phyloP scores from a whole-genome alignment of 2,113 vertebrate genomes.

The Pandion haliaetus region DNA sequence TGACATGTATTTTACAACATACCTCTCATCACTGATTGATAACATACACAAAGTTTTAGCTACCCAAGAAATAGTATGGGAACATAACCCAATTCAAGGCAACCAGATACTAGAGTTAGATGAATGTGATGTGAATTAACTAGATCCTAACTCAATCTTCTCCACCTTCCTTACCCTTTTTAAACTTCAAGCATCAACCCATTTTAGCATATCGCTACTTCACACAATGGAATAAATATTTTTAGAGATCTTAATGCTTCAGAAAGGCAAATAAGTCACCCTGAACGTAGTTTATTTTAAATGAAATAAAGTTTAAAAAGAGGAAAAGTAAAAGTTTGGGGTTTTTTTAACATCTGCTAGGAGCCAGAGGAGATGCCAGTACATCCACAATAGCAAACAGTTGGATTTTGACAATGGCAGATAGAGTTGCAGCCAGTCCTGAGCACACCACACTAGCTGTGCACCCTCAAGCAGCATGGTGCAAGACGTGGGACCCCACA shows the following conservation, averaged over 20 bases:
- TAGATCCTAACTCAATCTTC: background rate
- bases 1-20: background rate
- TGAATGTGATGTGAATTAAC: background rate
- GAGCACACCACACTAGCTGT: background rate
- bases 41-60: background rate
- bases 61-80: background rate
- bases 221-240: background rate
- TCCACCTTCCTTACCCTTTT: background rate
- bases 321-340: background rate
- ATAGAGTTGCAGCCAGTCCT: background rate
- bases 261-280: background rate
- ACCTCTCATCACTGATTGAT: background rate
- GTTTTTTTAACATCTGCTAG: background rate
- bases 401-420: background rate
- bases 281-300: background rate
- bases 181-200: background rate
- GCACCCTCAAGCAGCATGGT: accelerated
- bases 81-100: background rate
- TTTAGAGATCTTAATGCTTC: background rate
- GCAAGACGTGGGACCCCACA: accelerated
- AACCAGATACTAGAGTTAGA: background rate
- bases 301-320: background rate
- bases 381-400: background rate
- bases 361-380: background rate
- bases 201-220: background rate